phyloP scores from a whole-genome alignment of 2,113 vertebrate species.

The Lichenostomus cassidix region DNA sequence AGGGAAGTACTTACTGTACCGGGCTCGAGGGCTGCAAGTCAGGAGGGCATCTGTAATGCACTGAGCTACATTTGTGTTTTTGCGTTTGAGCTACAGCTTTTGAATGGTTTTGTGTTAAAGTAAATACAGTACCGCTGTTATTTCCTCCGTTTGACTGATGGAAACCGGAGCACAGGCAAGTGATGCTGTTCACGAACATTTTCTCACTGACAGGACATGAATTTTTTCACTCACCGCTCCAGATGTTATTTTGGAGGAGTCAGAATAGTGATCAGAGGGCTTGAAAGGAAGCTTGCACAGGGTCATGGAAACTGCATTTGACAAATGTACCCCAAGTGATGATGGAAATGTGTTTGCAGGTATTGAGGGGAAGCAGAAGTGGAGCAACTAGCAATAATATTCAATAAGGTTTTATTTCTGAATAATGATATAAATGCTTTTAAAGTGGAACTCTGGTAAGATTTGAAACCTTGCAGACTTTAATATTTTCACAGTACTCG shows the following conservation, averaged over 20 bases:
- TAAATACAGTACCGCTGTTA: not conserved
- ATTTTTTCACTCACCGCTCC: not conserved
- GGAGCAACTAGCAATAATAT: not conserved
- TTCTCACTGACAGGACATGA: not conserved
- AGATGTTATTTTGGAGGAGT: not conserved
- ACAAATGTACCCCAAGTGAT: not conserved
- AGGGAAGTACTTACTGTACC: not conserved
- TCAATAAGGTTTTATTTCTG: not conserved
- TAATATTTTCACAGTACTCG: not conserved
- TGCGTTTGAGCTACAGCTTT: not conserved
- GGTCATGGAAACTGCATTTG: not conserved
- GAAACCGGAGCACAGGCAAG: not conserved
- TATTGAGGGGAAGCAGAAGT: not conserved
- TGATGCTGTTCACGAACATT: not conserved
- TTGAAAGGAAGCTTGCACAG: not conserved
- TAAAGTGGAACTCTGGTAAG: not conserved
- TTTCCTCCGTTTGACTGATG: not conserved
- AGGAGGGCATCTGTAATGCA: rapidly evolving
- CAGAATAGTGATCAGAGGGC: not conserved
- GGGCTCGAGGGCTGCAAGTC: rapidly evolving
- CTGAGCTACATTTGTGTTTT: not conserved
- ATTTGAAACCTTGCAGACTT: not conserved
- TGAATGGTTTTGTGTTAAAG: not conserved
- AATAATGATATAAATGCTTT: not conserved
- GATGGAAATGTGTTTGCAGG: not conserved